Evolutionary conservation across 2,113 vertebrate genomes (phyloP).

Genomic region (Argyrosomus japonicus): DNA sequence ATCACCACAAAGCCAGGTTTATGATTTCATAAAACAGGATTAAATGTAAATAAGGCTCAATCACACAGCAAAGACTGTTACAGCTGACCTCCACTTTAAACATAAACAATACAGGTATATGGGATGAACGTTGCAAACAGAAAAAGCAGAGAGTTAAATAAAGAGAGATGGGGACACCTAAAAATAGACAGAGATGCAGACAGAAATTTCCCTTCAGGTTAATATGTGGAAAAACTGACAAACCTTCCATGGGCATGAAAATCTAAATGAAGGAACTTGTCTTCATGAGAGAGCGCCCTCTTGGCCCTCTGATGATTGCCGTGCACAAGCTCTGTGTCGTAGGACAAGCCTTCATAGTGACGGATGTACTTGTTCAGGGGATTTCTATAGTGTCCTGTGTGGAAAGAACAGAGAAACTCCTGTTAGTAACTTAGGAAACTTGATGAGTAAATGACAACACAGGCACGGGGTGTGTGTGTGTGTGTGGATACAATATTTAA

Average conservation of each 20-base stretch:
- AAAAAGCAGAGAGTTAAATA: neutral
- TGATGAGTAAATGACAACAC: neutral
- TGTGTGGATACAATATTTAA: neutral
- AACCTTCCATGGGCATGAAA: constrained; percentile 98
- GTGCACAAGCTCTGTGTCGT: constrained; percentile 91
- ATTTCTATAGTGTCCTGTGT: constrained; percentile 94
- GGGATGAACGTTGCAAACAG: neutral
- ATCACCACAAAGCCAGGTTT: neutral
- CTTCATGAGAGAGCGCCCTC: constrained; percentile 90
- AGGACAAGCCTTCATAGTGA: constrained; percentile 98
- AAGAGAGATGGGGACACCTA: neutral
- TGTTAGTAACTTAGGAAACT: neutral
- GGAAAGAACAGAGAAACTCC: constrained; percentile 26
- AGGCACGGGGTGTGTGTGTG: too few species aligned
- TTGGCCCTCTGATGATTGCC: constrained; percentile 95
- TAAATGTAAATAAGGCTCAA: constrained; percentile 15
- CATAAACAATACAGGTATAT: constrained; percentile 5
- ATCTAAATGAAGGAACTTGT: constrained; percentile 92
- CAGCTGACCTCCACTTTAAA: constrained; percentile 20
- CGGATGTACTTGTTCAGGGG: constrained; percentile 95
- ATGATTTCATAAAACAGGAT: constrained; percentile 18
- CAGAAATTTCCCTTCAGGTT: constrained; percentile 16
- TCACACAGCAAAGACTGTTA: constrained; percentile 13
- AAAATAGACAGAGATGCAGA: constrained; percentile 3
- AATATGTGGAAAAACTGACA: constrained; percentile 60